Evolutionary conservation across 2,797 vertebrate species (phyloP).

Genomic region (Heteromormyrus szaboi): DNA sequence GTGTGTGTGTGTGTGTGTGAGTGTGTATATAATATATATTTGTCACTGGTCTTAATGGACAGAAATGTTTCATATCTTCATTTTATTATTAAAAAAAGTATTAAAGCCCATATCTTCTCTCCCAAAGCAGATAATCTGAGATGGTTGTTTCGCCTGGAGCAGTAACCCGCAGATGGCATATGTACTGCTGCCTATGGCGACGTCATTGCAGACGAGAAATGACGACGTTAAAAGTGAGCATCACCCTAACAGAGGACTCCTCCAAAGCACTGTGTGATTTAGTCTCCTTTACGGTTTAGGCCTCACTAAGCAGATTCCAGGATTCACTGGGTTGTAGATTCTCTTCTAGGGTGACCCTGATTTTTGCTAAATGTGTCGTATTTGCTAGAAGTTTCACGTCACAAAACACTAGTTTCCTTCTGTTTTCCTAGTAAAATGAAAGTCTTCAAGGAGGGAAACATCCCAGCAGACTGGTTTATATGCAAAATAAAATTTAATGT

Average conservation of each 20-base stretch:
- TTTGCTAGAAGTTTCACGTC: neutral
- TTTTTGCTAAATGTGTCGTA: neutral
- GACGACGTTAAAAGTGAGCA: neutral
- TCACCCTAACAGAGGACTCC: neutral
- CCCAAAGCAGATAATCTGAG: neutral
- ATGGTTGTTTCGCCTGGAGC: neutral
- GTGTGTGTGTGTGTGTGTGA: too few species aligned
- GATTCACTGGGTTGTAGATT: neutral
- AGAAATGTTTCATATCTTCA: neutral
- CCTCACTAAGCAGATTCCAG: neutral
- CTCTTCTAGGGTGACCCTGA: neutral
- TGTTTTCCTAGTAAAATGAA: conserved; percentile 1
- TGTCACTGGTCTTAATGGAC: neutral
- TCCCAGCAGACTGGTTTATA: neutral
- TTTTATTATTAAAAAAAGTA: neutral
- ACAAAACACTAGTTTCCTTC: neutral
- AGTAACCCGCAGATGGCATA: neutral
- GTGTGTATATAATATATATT: too few species aligned
- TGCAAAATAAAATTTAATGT: neutral
- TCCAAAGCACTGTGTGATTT: neutral
- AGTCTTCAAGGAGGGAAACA: neutral
- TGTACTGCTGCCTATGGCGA: neutral
- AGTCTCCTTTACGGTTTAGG: neutral
- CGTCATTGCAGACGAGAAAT: neutral
- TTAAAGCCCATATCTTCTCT: neutral